Evolutionary conservation across 2,888 invertebrate species (phyloP).

Genomic region (Drosophila ochracea): DNA sequence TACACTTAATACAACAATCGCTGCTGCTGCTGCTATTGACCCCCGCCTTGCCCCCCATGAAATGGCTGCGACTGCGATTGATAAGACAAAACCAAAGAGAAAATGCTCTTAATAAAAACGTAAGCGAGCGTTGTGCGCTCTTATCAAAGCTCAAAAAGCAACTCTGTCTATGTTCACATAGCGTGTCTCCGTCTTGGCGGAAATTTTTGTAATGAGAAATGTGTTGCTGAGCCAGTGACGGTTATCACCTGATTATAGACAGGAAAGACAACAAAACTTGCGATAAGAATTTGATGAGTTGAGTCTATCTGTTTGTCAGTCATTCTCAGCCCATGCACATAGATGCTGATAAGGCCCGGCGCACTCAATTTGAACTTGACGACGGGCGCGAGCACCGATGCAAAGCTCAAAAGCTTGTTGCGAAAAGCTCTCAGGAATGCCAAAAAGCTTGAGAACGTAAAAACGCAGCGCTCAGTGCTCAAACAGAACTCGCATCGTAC

Average conservation of each 20-base stretch:
- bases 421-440: conserved; percentile 43
- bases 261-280: conserved; percentile 4
- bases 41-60: conserved; percentile 67
- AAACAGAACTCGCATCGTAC: conserved; percentile 73
- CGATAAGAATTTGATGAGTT: conserved; percentile 42
- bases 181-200: conserved; percentile 27
- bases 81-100: conserved; percentile 32
- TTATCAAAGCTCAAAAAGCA: conserved; percentile 27
- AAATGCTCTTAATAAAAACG: conserved; percentile 2
- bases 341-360: conserved; percentile 49
- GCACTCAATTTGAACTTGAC: conserved; percentile 50
- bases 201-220: conserved; percentile 25
- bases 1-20: conserved; percentile 47
- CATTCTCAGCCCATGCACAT: conserved; percentile 20
- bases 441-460: conserved; percentile 64
- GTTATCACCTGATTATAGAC: conserved; percentile 53
- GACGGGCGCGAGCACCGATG: conserved; percentile 11
- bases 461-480: conserved; percentile 62
- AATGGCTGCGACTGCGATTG: conserved; percentile 22
- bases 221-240: conserved; percentile 38
- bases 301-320: conserved; percentile 17
- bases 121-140: background rate
- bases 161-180: conserved; percentile 23
- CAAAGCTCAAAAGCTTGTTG: conserved; percentile 49
- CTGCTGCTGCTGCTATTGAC: conserved; percentile 49